phyloP scores from a whole-genome alignment of 2,797 vertebrate species.

The Rhynchotus rufescens region DNA sequence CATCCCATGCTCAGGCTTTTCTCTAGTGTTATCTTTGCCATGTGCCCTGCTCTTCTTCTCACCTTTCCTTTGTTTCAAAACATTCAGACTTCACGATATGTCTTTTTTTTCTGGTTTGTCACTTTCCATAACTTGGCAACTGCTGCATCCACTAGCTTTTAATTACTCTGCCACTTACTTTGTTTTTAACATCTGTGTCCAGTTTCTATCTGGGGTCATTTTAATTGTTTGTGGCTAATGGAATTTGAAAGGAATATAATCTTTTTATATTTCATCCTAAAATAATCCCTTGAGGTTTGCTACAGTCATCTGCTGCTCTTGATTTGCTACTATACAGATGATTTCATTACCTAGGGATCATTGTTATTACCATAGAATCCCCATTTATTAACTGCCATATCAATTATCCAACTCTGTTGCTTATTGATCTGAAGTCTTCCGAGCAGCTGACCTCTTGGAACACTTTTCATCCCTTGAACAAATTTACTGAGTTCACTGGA shows the following conservation, averaged over 20 bases:
- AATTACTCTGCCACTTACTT: constrained; percentile 38
- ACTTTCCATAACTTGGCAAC: constrained; percentile 16
- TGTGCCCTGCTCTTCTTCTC: background rate
- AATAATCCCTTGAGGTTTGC: constrained; percentile 24
- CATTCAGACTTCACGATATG: background rate
- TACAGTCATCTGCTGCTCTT: constrained; percentile 21
- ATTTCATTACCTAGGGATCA: constrained; percentile 47
- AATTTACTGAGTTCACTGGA: background rate
- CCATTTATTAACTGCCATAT: constrained; percentile 50
- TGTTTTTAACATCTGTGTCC: constrained; percentile 39
- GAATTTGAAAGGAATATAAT: constrained; percentile 46
- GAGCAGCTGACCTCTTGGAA: background rate
- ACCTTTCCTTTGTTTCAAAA: background rate
- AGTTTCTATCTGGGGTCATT: background rate
- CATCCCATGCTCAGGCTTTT: rapidly evolving
- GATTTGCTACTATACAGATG: constrained; percentile 33
- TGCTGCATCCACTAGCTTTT: background rate
- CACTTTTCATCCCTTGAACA: background rate
- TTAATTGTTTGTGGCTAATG: constrained; percentile 34
- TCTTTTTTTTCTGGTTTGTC: background rate
- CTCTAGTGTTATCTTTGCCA: rapidly evolving
- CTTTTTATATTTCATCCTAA: constrained; percentile 32
- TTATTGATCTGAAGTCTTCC: constrained; percentile 25
- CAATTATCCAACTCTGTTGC: constrained; percentile 14
- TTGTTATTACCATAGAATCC: constrained; percentile 54